phyloP scores from a whole-genome alignment of 2,888 invertebrate species.

The Mylabris sibirica region DNA sequence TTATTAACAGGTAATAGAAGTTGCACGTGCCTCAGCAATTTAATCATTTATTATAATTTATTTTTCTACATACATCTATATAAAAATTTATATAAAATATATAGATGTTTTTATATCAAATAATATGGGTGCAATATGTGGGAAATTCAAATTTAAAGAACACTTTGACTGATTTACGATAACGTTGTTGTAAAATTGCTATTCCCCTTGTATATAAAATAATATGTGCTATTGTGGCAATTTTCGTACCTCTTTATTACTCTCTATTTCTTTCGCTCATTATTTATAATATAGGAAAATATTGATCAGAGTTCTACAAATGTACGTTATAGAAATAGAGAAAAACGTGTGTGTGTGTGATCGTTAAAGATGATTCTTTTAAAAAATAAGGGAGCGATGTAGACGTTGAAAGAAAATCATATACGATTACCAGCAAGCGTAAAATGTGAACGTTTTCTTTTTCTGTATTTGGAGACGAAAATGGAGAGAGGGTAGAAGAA shows the following conservation, averaged over 20 bases:
- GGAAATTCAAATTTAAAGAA: conserved; percentile 20
- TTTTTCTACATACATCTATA: conserved; percentile 9
- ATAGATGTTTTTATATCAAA: neutral
- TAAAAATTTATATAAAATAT: too few species aligned
- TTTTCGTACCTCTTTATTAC: neutral
- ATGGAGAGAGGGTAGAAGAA: neutral
- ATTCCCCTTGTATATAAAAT: neutral
- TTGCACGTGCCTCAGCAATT: conserved; percentile 41
- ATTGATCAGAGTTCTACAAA: neutral
- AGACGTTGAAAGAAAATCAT: neutral
- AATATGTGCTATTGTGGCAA: neutral
- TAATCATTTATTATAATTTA: conserved; percentile 44
- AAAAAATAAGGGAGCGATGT: neutral
- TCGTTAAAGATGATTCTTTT: conserved; percentile 10
- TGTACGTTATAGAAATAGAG: neutral
- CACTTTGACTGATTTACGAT: conserved; percentile 5
- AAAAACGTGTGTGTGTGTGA: neutral
- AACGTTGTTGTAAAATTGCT: neutral
- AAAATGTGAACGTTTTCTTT: neutral
- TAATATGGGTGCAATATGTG: conserved; percentile 6
- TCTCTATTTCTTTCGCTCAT: neutral
- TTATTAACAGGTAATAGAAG: conserved; percentile 38
- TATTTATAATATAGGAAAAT: neutral
- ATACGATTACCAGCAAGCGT: conserved; percentile 1
- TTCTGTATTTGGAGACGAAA: neutral